A percentile compares a stretch with the other conserved stretches of the same genome.
These are phyloP conservation scores for Buteo buteo DNA, from an alignment of 2,113 vertebrate genomes.

Conservation along the genomic window DNA sequence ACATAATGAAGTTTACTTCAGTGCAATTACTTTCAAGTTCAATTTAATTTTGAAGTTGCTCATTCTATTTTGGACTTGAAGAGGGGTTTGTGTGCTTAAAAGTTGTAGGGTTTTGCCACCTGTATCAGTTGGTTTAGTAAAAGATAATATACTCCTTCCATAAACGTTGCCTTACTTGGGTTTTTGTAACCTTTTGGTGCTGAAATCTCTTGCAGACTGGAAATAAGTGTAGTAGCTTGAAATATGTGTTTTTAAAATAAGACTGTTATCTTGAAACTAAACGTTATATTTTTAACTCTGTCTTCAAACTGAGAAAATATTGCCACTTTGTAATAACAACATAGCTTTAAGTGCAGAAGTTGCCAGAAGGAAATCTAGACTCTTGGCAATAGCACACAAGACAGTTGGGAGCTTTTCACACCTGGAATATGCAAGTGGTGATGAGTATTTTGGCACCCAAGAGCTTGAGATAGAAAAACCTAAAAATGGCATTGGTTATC, in stretches of 20 bases:
- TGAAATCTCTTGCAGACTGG: neutral
- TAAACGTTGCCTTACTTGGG: neutral
- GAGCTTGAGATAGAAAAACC: neutral
- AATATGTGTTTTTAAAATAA: neutral
- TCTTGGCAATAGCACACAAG: neutral
- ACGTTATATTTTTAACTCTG: neutral
- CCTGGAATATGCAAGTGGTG: slow-evolving; percentile 34
- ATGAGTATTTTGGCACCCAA: slow-evolving; percentile 7
- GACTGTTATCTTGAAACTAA: neutral
- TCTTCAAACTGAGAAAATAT: slow-evolving; percentile 18
- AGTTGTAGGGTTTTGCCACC: neutral
- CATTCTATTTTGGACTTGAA: neutral
- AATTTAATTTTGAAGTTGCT: neutral
- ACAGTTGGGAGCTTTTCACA: slow-evolving; percentile 46
- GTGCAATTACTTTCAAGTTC: neutral
- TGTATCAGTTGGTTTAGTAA: neutral
- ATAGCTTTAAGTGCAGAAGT: slow-evolving; percentile 2
- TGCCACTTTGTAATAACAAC: neutral
- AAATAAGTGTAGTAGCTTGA: neutral
- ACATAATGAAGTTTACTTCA: neutral
- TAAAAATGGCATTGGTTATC: neutral
- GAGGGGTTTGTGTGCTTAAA: neutral
- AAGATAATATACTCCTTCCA: neutral
- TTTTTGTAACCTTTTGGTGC: neutral
- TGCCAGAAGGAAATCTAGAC: slow-evolving; percentile 20